Evolutionary conservation across 1,140 invertebrate species (phyloP).

Genomic region (Laupala kohalensis): DNA sequence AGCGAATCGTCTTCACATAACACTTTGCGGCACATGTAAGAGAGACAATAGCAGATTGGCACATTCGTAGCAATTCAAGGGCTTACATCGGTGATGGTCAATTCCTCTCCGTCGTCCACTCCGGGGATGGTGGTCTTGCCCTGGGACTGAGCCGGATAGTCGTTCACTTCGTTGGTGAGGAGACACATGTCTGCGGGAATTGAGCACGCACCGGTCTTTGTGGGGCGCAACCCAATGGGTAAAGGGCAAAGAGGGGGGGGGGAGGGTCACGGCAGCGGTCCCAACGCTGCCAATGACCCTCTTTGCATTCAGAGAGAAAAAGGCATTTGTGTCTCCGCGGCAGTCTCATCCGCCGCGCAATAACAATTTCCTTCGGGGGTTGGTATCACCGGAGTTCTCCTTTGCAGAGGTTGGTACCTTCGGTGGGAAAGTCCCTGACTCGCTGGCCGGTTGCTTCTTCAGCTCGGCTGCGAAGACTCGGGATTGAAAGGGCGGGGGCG

Average conservation of each 20-base stretch:
- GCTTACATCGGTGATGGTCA: slow-evolving; percentile 45
- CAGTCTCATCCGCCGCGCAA: too few species aligned
- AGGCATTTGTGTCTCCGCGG: too few species aligned
- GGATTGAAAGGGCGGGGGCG: too few species aligned
- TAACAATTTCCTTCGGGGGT: too few species aligned
- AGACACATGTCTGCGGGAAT: slow-evolving; percentile 21
- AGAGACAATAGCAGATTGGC: background rate
- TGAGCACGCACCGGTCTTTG: background rate
- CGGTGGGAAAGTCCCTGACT: background rate
- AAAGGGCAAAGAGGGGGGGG: too few species aligned
- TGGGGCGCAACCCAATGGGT: background rate
- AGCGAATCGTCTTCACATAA: too few species aligned
- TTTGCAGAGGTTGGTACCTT: background rate
- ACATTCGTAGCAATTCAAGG: background rate
- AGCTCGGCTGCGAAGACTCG: background rate
- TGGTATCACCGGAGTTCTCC: background rate
- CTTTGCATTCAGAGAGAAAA: too few species aligned
- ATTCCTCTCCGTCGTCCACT: slow-evolving; percentile 52
- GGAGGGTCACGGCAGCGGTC: too few species aligned
- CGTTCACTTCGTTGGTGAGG: slow-evolving; percentile 25
- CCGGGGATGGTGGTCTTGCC: slow-evolving; percentile 39
- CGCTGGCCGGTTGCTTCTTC: background rate
- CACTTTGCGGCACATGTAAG: background rate
- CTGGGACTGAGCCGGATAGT: slow-evolving; percentile 38
- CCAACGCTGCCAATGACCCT: too few species aligned